Evolutionary conservation across 2,797 vertebrate species (phyloP).

Genomic region (Coccyzus lansbergi): DNA sequence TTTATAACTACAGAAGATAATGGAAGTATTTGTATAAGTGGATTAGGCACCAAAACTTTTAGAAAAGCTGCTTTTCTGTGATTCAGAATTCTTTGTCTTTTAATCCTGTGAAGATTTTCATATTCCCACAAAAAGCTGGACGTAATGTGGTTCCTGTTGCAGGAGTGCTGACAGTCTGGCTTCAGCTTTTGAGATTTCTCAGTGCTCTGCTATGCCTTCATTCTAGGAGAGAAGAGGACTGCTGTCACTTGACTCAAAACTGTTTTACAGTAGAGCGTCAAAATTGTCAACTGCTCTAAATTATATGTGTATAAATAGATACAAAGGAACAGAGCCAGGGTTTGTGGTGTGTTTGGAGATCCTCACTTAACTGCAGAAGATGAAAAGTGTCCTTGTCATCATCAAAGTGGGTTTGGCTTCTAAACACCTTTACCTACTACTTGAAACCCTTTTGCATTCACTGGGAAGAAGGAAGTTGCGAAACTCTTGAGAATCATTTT

Average conservation of each 20-base stretch:
- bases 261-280: not conserved
- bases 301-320: not conserved
- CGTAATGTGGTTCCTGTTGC: not conserved
- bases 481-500: not conserved
- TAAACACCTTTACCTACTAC: not conserved
- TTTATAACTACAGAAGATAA: not conserved
- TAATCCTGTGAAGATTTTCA: not conserved
- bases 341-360: not conserved
- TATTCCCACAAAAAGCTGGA: not conserved
- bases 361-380: not conserved
- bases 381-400: not conserved
- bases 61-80: not conserved
- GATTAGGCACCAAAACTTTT: not conserved
- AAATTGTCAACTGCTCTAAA: not conserved
- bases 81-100: not conserved
- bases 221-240: not conserved
- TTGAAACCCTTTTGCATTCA: not conserved
- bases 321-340: not conserved
- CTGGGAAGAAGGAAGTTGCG: not conserved
- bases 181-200: not conserved
- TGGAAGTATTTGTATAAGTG: not conserved
- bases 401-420: not conserved
- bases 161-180: not conserved
- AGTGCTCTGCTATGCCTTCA: accelerated
- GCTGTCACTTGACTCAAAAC: not conserved